Evolutionary conservation across 2,113 vertebrate genomes (phyloP), one percentile per base, ranked within the genome.

Genomic region (Saimiri boliviensis): DNA sequence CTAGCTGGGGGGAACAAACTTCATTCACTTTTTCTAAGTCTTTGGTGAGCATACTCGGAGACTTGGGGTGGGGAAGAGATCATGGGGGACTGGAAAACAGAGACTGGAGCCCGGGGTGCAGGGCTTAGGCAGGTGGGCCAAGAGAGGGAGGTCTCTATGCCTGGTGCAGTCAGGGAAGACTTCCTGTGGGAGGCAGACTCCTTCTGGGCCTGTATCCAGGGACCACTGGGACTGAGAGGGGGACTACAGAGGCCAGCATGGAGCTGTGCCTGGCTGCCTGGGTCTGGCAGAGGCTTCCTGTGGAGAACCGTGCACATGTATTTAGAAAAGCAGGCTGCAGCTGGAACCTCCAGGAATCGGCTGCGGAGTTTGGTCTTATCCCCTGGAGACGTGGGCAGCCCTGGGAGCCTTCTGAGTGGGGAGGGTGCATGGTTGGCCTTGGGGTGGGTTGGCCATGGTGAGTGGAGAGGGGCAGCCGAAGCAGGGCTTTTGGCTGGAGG

Each of bases 241-340:
- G 63, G 56, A 58, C 37, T 20, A 25, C 63, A 42, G 83, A 70
- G 73, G 63, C 35, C 30, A 56, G 81, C 2, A 11, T 0, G 11
- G 66, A 84, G 40, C 52, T 20, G 20, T 1, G 8, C 35, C 93
- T 37, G 80, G 21, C 45, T 79, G 42, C 42, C 45, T n/a, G 84
- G 56, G 25, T 30, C 71, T 14, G 23, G 19, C 27, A 49, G 32
- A 80, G 77, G 58, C 42, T 20, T 79, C 89, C 1, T 32, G 6
- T 54, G 73, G 56, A 73, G 84, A 79, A 54, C 23, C 3, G 0
- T 14, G n/a, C 0, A 0, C 45, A 45, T 0, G 0, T 35, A 9
- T 30, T 25, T 1, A 4, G 68, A 71, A 45, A 76, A 76, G 60
- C 56, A n/a, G 76, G 37, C 54, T 8, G 45, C 19, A 30, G 73